Evolutionary conservation across 2,113 vertebrate genomes (phyloP).

Genomic region (Pangasianodon gigas): DNA sequence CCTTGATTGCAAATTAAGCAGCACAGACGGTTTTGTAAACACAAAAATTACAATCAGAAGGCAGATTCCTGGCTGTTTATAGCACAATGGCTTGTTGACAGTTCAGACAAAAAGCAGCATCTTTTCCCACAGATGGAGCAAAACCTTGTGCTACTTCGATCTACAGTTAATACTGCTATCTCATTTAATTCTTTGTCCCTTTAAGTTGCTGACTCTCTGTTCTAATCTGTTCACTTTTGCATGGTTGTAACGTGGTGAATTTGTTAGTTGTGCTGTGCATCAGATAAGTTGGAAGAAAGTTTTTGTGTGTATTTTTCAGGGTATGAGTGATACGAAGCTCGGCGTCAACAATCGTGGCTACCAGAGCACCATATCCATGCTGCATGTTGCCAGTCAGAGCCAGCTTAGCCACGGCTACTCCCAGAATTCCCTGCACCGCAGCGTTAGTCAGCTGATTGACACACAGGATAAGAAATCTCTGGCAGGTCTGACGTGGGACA

Average conservation of each 20-base stretch:
- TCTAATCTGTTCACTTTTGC: background rate
- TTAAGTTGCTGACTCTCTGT: background rate
- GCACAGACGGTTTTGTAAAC: background rate
- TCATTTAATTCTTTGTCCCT: background rate
- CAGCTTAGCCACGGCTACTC: conserved; percentile 76
- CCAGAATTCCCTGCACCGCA: conserved; percentile 81
- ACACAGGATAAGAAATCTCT: conserved; percentile 81
- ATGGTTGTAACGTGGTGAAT: background rate
- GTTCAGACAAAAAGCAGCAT: background rate
- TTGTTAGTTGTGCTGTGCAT: background rate
- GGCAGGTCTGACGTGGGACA: conserved; percentile 80
- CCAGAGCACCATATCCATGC: conserved; percentile 63
- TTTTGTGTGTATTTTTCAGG: conserved; percentile 67
- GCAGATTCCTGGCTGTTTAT: background rate
- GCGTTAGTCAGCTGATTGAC: conserved; percentile 86
- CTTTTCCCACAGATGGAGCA: background rate
- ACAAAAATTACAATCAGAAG: background rate
- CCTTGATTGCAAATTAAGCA: background rate
- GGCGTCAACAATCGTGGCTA: conserved; percentile 65
- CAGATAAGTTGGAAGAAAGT: background rate
- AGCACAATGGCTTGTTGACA: background rate
- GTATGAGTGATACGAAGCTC: conserved; percentile 82
- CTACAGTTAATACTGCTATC: background rate
- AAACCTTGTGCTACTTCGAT: background rate
- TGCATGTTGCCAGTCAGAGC: conserved; percentile 75